Percentiles rank a stretch among this genome's conserved stretches.
Conservation (phyloP, 92 coral and sea anemone species). For the Palythoa heliodiscus region DNA sequence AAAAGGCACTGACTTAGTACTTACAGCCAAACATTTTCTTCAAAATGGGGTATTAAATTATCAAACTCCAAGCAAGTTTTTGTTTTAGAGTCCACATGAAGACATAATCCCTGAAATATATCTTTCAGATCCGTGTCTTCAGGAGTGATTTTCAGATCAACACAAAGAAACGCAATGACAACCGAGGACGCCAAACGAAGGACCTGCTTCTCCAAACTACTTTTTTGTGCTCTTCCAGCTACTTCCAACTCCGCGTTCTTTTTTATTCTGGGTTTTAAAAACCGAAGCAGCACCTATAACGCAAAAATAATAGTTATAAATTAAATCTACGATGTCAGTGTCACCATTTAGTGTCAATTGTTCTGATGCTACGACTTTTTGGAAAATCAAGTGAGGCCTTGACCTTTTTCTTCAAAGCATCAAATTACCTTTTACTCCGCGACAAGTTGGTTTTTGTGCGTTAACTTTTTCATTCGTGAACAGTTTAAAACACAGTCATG, state of each 20-base stretch:
- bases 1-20: neutral
- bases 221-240: constrained; percentile 12
- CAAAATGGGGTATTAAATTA: neutral
- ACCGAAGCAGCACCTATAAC: too few species aligned
- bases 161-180: constrained; percentile 1
- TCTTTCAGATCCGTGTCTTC: neutral
- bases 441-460: too few species aligned
- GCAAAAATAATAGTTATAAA: too few species aligned
- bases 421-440: too few species aligned
- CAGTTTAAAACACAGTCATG: too few species aligned
- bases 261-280: neutral
- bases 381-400: too few species aligned
- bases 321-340: too few species aligned
- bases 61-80: neutral
- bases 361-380: too few species aligned
- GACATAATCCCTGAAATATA: constrained; percentile 4
- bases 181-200: constrained; percentile 28
- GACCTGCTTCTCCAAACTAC: neutral
- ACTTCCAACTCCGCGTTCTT: constrained; percentile 12
- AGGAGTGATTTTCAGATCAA: neutral
- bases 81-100: neutral
- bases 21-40: neutral
- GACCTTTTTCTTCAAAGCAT: too few species aligned
- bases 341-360: too few species aligned
- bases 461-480: too few species aligned